Percentiles rank a stretch among this genome's conserved stretches.
Conservation (phyloP, 2,888 invertebrate genomes). For the Torymus texanus region DNA sequence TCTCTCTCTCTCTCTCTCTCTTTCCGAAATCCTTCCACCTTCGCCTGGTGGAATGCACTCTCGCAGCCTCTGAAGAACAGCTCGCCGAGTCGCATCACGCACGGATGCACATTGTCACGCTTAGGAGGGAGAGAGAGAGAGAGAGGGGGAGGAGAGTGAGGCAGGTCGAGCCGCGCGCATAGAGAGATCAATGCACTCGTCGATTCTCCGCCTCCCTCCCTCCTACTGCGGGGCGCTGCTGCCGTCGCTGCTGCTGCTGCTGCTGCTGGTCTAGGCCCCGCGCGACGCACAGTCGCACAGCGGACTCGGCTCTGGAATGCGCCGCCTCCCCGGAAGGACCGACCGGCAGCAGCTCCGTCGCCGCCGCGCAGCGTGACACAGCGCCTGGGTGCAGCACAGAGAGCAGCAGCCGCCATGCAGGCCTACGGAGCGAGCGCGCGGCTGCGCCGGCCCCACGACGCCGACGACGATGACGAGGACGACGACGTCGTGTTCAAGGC, state of each 20-base stretch:
- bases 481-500: no score
- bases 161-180: slow-evolving; percentile 65
- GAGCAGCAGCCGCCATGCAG: no score
- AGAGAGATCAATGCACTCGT: slow-evolving; percentile 67
- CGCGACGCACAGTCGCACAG: neutral
- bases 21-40: no score
- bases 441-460: no score
- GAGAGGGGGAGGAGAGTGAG: slow-evolving; percentile 34
- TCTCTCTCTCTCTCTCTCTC: no score
- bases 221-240: slow-evolving; percentile 30
- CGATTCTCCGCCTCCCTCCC: slow-evolving; percentile 38
- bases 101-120: neutral
- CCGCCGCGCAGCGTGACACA: no score
- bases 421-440: no score
- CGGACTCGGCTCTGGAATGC: neutral
- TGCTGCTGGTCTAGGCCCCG: neutral
- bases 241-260: neutral
- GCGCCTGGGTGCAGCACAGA: no score
- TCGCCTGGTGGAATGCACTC: no score
- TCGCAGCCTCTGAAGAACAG: neutral
- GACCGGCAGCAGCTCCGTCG: no score
- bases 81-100: neutral
- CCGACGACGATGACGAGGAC: no score
- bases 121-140: neutral
- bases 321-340: neutral